Evolutionary conservation across 2,113 vertebrate species (phyloP).

Genomic region (Gnathonemus echidnorhynchus): DNA sequence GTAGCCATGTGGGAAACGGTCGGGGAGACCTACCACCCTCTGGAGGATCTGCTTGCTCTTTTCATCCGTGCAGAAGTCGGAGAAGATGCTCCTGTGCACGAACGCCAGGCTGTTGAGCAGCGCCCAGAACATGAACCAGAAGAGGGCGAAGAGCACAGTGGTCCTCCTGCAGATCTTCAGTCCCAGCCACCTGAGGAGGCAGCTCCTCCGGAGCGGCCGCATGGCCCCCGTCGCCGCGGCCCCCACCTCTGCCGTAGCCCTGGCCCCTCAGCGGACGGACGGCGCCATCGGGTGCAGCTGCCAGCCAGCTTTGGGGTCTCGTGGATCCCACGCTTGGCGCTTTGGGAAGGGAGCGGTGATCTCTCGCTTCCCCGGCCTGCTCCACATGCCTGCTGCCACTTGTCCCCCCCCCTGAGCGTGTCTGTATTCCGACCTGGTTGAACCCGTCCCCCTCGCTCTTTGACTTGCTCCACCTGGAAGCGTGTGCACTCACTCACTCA

Average conservation of each 20-base stretch:
- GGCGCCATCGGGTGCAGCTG: neutral
- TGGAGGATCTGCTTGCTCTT: slow-evolving; percentile 76
- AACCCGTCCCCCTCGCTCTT: neutral
- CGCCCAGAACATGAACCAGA: slow-evolving; percentile 75
- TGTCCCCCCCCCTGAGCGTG: neutral
- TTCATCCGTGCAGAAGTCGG: slow-evolving; percentile 84
- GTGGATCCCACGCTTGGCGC: neutral
- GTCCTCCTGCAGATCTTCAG: slow-evolving; percentile 59
- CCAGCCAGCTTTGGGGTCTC: slow-evolving; percentile 7
- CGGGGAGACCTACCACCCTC: slow-evolving; percentile 71
- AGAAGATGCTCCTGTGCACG: slow-evolving; percentile 70
- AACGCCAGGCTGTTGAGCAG: slow-evolving; percentile 71
- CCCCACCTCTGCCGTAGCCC: neutral
- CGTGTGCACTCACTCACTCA: neutral
- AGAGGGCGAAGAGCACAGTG: slow-evolving; percentile 61
- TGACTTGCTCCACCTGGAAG: slow-evolving; percentile 19
- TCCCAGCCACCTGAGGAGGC: slow-evolving; percentile 55
- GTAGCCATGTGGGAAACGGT: neutral
- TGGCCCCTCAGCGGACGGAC: neutral
- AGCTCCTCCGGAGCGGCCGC: slow-evolving; percentile 37
- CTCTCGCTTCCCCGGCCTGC: neutral
- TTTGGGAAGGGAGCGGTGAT: neutral
- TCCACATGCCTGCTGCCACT: neutral
- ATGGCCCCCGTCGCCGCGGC: neutral
- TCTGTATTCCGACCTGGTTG: neutral